Conservation (phyloP, 2,888 invertebrate species). For the Nineta flava region DNA sequence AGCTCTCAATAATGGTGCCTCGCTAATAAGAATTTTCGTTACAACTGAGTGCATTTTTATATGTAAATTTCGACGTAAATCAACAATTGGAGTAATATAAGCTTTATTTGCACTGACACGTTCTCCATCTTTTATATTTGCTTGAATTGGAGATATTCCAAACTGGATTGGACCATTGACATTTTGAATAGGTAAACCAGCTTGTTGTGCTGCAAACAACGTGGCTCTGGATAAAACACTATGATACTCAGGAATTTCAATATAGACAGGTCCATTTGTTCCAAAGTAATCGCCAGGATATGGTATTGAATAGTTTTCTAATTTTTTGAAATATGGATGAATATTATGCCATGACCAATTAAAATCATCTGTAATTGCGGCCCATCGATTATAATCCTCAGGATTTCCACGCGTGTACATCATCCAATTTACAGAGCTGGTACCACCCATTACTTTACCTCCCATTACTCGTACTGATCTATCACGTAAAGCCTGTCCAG, state of each 20-base stretch:
- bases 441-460: conserved; percentile 74
- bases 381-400: conserved; percentile 79
- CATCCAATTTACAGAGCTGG: conserved; percentile 80
- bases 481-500: conserved; percentile 64
- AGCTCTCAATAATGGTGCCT: conserved; percentile 35
- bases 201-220: conserved; percentile 41
- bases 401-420: conserved; percentile 78
- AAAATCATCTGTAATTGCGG: conserved; percentile 51
- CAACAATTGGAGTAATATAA: conserved; percentile 35
- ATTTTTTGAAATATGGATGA: conserved; percentile 70
- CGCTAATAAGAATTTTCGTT: conserved; percentile 41
- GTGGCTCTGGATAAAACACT: conserved; percentile 44
- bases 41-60: conserved; percentile 46
- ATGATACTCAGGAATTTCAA: conserved; percentile 38
- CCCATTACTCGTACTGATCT: conserved; percentile 66
- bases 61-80: conserved; percentile 23
- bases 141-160: conserved; percentile 36
- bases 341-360: conserved; percentile 54
- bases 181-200: conserved; percentile 46
- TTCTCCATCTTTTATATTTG: conserved; percentile 31
- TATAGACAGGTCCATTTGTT: conserved; percentile 36
- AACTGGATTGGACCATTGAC: conserved; percentile 44
- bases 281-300: conserved; percentile 30
- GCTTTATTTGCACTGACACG: conserved; percentile 33
- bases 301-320: conserved; percentile 70